Evolutionary conservation across 2,888 invertebrate genomes (phyloP), one percentile per base, ranked within the genome.

Genomic region (Ypsolopha sequella): DNA sequence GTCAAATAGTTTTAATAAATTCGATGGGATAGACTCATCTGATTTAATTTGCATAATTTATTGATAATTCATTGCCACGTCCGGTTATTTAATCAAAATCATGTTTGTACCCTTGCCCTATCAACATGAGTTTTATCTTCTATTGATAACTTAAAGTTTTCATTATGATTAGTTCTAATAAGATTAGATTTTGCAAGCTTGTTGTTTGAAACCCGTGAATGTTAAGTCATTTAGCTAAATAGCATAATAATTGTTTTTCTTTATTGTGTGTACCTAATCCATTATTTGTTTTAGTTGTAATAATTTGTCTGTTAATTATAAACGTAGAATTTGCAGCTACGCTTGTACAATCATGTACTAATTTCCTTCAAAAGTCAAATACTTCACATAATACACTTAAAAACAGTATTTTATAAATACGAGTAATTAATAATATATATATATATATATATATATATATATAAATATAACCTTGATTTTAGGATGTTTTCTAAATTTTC

Each of bases 261-360:
- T 69, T 69, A 65, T 63, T 66, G 79, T 74, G 81, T 80, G 80
- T 65, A 58, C 55, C 73, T 81, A 82, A 80, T 79, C 65, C 62
- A 59, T 58, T 71, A 66, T 62, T 58, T 61, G 62, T 68, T 57
- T 61, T 68, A 71, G 64, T 62, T 64, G 68, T 61, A 64, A 66
- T 60, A 62, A 58, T 56, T 52, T 55, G 65, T 43, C 13, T 60
- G 65, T 61, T 66, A 24, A 24, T 64, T 68, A 62, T 69, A 66
- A 69, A 73, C 70, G 76, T 81, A 80, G 76, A 76, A 70, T 71
- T 80, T 78, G 80, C 80, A 80, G 80, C 76, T 68, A 67, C 66
- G 80, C 82, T 81, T 82, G 60, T 72, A 68, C 74, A 65, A 70
- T 79, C 81, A 85, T 79, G 60, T 69, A 82, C 82, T 84, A 80